These are phyloP conservation scores for Thysanoteuthis rhombus DNA, from an alignment of 2,888 invertebrate species.

Conservation along the genomic window DNA sequence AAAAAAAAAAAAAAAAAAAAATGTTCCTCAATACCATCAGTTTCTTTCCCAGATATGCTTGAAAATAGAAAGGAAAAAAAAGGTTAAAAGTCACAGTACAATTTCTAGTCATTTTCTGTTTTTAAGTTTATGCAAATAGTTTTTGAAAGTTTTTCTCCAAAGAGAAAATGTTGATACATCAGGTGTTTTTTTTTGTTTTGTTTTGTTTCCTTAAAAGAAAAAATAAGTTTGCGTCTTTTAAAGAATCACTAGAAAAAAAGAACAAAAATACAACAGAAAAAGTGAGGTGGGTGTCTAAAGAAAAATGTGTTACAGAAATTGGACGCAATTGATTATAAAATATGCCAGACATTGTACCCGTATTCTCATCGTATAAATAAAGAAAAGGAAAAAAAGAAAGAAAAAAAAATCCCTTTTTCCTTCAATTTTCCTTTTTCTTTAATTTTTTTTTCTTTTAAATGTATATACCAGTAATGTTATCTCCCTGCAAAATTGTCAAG, in stretches of 20 bases:
- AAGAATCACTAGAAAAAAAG: not conserved
- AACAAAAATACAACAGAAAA: not conserved
- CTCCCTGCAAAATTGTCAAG: not conserved
- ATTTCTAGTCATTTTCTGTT: not conserved
- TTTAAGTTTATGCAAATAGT: not conserved
- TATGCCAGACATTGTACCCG: conserved; percentile 12
- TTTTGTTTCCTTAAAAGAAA: not conserved
- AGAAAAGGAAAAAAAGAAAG: not conserved
- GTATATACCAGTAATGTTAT: not conserved
- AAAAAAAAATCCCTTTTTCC: not conserved
- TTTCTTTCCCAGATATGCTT: not conserved
- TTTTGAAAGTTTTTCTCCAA: not conserved
- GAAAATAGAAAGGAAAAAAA: not conserved
- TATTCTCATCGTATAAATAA: not conserved
- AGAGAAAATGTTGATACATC: not conserved
- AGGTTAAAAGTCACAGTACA: not conserved
- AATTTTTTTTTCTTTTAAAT: not conserved
- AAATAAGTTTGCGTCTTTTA: not conserved
- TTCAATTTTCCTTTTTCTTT: not conserved
- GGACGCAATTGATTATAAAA: conserved; percentile 12
- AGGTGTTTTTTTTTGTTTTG: not conserved
- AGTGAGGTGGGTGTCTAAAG: conserved; percentile 12
- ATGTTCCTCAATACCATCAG: not conserved
- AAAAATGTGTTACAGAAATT: not conserved
- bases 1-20: not conserved